Evolutionary conservation across 2,888 invertebrate genomes (phyloP).

Genomic region (Brachyopa scutellaris): DNA sequence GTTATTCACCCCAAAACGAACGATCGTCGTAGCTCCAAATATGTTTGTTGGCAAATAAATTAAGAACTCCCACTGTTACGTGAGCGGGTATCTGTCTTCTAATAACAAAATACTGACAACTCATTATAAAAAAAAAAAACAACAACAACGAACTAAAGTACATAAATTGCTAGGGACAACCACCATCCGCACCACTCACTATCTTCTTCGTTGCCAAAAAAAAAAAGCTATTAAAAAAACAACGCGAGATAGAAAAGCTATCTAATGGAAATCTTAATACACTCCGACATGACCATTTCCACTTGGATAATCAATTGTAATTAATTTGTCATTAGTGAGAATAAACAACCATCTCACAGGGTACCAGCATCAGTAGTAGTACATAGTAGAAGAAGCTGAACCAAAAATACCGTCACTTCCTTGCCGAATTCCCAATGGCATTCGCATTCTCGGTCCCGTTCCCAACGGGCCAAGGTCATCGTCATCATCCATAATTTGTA

Average conservation of each 20-base stretch:
- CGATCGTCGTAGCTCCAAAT: no score
- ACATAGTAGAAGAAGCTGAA: no score
- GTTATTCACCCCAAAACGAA: no score
- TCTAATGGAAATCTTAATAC: slow-evolving; percentile 38
- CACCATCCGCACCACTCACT: not conserved
- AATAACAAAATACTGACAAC: not conserved
- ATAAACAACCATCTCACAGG: slow-evolving; percentile 57
- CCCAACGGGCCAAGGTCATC: slow-evolving; percentile 50
- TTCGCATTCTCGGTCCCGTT: not conserved
- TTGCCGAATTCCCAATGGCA: no score
- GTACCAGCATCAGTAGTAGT: not conserved
- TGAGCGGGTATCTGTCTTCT: no score
- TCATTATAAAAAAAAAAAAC: not conserved
- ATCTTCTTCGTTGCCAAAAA: not conserved
- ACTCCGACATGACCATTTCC: slow-evolving; percentile 37
- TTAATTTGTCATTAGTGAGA: slow-evolving; percentile 67
- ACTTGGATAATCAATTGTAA: slow-evolving; percentile 67
- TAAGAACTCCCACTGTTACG: no score
- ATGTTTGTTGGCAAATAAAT: no score
- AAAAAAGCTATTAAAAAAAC: not conserved
- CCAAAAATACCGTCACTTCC: slow-evolving; percentile 32
- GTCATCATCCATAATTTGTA: slow-evolving; percentile 66
- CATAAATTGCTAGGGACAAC: not conserved
- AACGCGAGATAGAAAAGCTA: not conserved
- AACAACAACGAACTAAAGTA: not conserved